phyloP scores from a whole-genome alignment of 2,113 vertebrate genomes.

The Mirza zaza region DNA sequence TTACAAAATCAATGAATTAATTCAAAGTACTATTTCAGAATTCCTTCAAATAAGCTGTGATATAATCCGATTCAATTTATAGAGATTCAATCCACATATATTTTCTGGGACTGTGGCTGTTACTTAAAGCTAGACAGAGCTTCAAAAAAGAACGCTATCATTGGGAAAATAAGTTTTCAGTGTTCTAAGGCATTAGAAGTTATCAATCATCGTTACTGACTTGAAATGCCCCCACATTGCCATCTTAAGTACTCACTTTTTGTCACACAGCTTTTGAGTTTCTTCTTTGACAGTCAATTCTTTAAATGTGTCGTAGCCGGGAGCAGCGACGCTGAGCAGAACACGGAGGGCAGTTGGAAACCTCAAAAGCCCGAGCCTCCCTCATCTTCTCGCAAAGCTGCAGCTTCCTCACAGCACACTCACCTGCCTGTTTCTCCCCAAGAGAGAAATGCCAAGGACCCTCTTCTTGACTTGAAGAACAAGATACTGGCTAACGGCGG shows the following conservation, averaged over 20 bases:
- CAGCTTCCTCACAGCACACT: conserved; percentile 68
- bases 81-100: not conserved
- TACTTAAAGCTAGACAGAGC: not conserved
- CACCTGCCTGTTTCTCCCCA: conserved; percentile 40
- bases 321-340: conserved; percentile 73
- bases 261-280: not conserved
- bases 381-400: conserved; percentile 66
- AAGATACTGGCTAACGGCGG: conserved; percentile 74
- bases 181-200: not conserved
- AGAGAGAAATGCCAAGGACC: conserved; percentile 72
- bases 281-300: not conserved
- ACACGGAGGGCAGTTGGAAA: conserved; percentile 74
- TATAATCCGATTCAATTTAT: not conserved
- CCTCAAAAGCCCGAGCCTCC: conserved; percentile 68
- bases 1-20: not conserved
- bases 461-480: conserved; percentile 81
- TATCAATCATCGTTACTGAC: not conserved
- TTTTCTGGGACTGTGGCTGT: not conserved
- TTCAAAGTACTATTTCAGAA: not conserved
- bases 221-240: not conserved
- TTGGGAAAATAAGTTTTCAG: not conserved
- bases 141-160: not conserved
- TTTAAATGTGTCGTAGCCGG: conserved; percentile 82
- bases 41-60: not conserved
- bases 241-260: not conserved